These are phyloP conservation scores for Ennomos erosarius DNA, from an alignment of 2,888 invertebrate genomes.

Conservation along the genomic window DNA sequence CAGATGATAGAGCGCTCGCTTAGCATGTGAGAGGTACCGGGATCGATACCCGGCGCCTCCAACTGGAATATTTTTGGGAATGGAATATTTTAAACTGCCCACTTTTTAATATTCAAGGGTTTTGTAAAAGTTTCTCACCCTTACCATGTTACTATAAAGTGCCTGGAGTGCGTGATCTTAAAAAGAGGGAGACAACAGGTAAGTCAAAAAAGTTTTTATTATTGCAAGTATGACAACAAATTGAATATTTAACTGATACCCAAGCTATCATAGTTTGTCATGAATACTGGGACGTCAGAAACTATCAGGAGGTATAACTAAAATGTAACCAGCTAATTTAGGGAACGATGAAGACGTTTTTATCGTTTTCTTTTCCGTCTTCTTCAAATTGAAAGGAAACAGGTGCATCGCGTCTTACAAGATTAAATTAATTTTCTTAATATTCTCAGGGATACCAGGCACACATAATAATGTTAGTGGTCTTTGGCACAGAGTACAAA, in stretches of 20 bases:
- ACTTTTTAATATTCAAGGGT: neutral
- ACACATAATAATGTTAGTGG: conserved; percentile 34
- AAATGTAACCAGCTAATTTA: no score
- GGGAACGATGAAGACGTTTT: no score
- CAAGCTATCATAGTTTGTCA: conserved; percentile 1
- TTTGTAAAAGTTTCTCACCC: neutral
- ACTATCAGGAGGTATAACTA: neutral
- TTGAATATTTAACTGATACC: no score
- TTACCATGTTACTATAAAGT: no score
- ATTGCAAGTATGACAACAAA: no score
- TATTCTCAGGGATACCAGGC: conserved; percentile 42
- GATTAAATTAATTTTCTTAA: conserved; percentile 12
- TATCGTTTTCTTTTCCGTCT: no score
- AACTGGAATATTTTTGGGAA: conserved; percentile 37
- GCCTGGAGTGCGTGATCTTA: no score
- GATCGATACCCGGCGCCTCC: conserved; percentile 85
- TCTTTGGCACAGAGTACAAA: neutral
- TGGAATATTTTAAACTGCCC: neutral
- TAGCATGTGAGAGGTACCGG: conserved; percentile 85
- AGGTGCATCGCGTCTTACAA: no score
- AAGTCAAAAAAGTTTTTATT: no score
- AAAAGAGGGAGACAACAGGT: no score
- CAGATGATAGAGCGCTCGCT: conserved; percentile 86
- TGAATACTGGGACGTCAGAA: conserved; percentile 1
- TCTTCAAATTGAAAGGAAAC: neutral